Evolutionary conservation across 2,797 vertebrate species (phyloP), one percentile per base, ranked within the genome.

Genomic region (Ptychobarbus kaznakovi): DNA sequence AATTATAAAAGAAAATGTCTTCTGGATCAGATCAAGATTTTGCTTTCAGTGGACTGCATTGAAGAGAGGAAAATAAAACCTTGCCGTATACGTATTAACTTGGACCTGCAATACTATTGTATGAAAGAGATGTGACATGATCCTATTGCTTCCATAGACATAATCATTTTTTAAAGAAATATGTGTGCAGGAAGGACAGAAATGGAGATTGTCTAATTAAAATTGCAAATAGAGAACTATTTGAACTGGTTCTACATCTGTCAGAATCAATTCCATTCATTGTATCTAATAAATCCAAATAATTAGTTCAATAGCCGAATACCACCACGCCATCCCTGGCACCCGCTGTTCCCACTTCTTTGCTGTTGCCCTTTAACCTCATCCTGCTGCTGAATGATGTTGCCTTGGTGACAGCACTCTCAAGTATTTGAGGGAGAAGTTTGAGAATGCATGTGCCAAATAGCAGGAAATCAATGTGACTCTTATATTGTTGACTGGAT

Each of bases 391-490:
- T 90, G 91, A 91, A 90, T 94, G 92, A 87, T 9, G 92, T 95
- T 93, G 85, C 92, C 93, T 91, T 95, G 89, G 94, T 84, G 89
- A 95, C 87, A 42, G 80, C 75, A 58, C 74, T 87, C 82, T 80
- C 53, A 80, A 75, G 77, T 49, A 70, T 82, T 87, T 82, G 51
- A 81, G 68, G 65, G 51, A 58, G 63, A 78, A 85, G 65, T 87
- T 72, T 77, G 35, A 65, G 72, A 32, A 49, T 15, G 28, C 61
- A 18, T 79, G 40, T 69, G 80, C 25, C 38, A 61, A 85, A 77
- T 61, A 35, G 35, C 61, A 68, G 66, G 63, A 77, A 73, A 69
- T 61, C n/a, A 61, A 4, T 72, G 25, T 66, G 35, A 51, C 51
- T 83, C 8, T 72, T 75, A 63, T 73, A 22, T 35, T 56, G 65